Evolutionary conservation across 2,888 invertebrate species (phyloP).

Genomic region (Ophioninae sp.): DNA sequence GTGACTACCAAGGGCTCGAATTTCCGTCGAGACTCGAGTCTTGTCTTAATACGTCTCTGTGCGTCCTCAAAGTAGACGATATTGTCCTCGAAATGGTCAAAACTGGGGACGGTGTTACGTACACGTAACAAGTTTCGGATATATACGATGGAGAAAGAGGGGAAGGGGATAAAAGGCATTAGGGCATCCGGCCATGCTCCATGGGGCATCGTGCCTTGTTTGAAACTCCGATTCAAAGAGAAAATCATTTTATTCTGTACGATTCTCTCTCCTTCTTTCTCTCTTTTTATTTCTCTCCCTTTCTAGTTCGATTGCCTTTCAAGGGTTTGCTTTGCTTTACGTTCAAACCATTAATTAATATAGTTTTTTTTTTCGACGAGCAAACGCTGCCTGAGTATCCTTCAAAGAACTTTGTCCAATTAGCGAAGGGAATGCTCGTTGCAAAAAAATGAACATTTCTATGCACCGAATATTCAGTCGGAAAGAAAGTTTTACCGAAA

Average conservation of each 20-base stretch:
- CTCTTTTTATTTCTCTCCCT: too few species aligned
- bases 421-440: background rate
- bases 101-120: too few species aligned
- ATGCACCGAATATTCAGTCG: background rate
- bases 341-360: constrained; percentile 4
- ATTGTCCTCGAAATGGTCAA: too few species aligned
- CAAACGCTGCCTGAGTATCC: background rate
- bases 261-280: too few species aligned
- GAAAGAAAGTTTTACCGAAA: background rate
- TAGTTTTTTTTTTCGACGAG: background rate
- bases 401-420: constrained; percentile 7
- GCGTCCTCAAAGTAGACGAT: too few species aligned
- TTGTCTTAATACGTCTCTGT: background rate
- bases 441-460: background rate
- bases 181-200: background rate
- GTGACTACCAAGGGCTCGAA: constrained; percentile 5
- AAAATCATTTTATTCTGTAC: constrained; percentile 11
- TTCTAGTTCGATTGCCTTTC: background rate
- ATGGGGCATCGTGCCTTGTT: background rate
- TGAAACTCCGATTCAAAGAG: background rate
- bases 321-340: background rate
- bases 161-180: too few species aligned
- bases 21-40: constrained; percentile 15
- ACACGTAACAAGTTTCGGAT: too few species aligned
- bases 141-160: too few species aligned